phyloP scores from a whole-genome alignment of 2,113 vertebrate species.

The Hipposideros armiger region DNA sequence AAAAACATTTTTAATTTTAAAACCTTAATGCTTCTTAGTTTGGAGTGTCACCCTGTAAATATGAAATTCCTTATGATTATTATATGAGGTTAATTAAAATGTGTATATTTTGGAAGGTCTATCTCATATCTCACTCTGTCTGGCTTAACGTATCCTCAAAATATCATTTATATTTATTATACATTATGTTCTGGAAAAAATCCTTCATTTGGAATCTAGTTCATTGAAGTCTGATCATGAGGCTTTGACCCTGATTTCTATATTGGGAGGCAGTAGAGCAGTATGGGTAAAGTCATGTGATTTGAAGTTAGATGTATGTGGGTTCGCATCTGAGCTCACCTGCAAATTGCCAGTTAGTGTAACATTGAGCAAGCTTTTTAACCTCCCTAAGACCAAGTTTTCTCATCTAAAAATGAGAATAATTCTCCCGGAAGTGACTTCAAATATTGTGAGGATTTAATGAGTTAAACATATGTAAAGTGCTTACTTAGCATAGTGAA shows the following conservation, averaged over 20 bases:
- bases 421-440: not conserved
- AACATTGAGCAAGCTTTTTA: not conserved
- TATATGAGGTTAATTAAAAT: conserved; percentile 39
- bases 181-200: conserved; percentile 6
- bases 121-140: not conserved
- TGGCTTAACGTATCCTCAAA: conserved; percentile 27
- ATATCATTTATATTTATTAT: conserved; percentile 43
- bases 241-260: not conserved
- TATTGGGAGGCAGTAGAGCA: not conserved
- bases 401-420: not conserved
- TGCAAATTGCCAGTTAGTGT: not conserved
- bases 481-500: not conserved
- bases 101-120: not conserved
- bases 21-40: not conserved
- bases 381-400: not conserved
- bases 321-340: conserved; percentile 26
- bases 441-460: not conserved
- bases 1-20: conserved; percentile 21
- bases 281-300: not conserved
- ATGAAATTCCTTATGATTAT: not conserved
- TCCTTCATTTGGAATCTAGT: not conserved
- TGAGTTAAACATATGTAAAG: not conserved
- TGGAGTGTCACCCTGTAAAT: conserved; percentile 7
- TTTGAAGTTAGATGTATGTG: not conserved
- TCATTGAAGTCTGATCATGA: not conserved